Evolutionary conservation across 2,888 invertebrate species (phyloP), one percentile per base, ranked within the genome.

Genomic region (Clusia tigrina): DNA sequence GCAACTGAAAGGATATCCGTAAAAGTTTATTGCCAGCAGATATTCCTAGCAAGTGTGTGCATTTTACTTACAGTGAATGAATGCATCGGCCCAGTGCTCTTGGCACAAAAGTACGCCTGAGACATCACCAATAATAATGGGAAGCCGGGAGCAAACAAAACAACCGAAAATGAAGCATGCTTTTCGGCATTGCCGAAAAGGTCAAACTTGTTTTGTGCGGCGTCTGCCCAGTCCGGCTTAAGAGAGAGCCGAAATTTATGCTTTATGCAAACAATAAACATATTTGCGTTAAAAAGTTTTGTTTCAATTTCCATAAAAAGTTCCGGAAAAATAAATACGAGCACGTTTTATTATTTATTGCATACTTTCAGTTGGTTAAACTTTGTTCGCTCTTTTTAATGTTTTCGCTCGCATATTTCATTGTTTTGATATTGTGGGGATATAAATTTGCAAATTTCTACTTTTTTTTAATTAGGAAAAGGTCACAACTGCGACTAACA

Each of bases 21-120:
- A 3, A 32, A 12, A 57, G 56, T 60, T 65, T 62, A 62, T 62
- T 46, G 60, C 60, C 53, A 60, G 37, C 48, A 59, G 32, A 48
- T 20, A 9, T 51, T 53, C 56, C 56, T 46, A 57, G 10, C 59
- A 57, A 57, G 20, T 38, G 22, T 18, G 5, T 6, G 17, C 42
- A n/a, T 32, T 12, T 32, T 32, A 32, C 32, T 32, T 32, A 32
- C 6, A 32, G 12, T 32, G 32, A 6, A 32, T 9, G 32, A n/a
- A n/a, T n/a, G n/a, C n/a, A n/a, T n/a, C n/a, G 32, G 12, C 32
- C 32, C 32, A n/a, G n/a, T n/a, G n/a, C n/a, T n/a, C 12, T 32
- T 32, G 5, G 32, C 32, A 12, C 12, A 5, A 12, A 5, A 32
- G 0, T 37, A 18, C 18, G 2, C 37, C 37, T 18, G 25, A 6